Conservation (phyloP, 2,888 invertebrate species). For the Conops quadrifasciatus region DNA sequence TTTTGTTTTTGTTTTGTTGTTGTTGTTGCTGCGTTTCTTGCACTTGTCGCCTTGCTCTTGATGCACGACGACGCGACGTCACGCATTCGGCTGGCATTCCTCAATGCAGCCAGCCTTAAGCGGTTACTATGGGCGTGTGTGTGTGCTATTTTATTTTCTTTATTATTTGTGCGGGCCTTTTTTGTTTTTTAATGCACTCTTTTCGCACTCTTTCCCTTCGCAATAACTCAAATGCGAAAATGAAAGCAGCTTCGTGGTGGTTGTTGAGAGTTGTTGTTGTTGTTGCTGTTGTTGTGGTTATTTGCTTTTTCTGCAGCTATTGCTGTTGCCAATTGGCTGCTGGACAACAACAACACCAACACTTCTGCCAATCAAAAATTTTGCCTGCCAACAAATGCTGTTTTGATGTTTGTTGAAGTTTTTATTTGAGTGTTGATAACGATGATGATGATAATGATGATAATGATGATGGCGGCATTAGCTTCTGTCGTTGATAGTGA, state of each 20-base stretch:
- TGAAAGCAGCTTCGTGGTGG: conserved; percentile 53
- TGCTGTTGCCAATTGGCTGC: background rate
- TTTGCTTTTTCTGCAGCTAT: background rate
- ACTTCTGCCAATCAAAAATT: too few species aligned
- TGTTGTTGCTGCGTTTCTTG: conserved; percentile 22
- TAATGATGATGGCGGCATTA: too few species aligned
- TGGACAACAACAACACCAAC: too few species aligned
- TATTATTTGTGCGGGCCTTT: conserved; percentile 17
- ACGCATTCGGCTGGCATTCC: conserved; percentile 40
- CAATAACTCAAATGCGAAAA: conserved; percentile 61
- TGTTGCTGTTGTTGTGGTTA: background rate
- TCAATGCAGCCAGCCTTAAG: conserved; percentile 28
- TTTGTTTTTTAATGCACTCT: conserved; percentile 42
- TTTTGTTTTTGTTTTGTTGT: conserved; percentile 7
- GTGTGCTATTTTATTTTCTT: conserved; percentile 33
- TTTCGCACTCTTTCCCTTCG: conserved; percentile 41
- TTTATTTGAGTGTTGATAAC: too few species aligned
- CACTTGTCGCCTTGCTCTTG: conserved; percentile 48
- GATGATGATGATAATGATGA: too few species aligned
- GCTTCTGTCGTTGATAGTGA: too few species aligned
- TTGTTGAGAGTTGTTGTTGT: conserved; percentile 10
- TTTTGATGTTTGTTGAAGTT: too few species aligned
- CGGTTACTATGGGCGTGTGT: conserved; percentile 35
- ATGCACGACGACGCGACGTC: conserved; percentile 43
- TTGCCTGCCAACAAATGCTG: too few species aligned